Conservation (phyloP, 1,140 invertebrate genomes). For the silkworm (Bombyx mori) region DNA sequence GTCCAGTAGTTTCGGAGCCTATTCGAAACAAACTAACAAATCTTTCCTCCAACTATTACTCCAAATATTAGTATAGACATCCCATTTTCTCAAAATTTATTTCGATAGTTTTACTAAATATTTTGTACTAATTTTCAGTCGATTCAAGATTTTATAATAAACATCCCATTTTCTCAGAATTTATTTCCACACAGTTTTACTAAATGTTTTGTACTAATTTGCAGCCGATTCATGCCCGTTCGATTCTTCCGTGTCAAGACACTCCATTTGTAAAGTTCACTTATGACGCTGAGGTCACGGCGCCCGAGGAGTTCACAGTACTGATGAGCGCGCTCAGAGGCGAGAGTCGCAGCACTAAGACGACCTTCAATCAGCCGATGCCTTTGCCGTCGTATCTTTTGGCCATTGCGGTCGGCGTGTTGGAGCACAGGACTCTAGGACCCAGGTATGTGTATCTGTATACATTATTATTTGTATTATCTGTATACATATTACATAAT, state of each 20-base stretch:
- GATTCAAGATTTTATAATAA: too few relatives aligned
- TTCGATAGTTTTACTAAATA: too few relatives aligned
- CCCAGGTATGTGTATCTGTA: constrained; percentile 65
- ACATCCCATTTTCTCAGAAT: too few relatives aligned
- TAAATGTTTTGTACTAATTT: constrained; percentile 1
- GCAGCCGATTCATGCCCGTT: constrained; percentile 90
- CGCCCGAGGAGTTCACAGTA: constrained; percentile 83
- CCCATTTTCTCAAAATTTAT: too few relatives aligned
- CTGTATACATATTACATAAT: too few relatives aligned
- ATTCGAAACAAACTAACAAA: too few relatives aligned
- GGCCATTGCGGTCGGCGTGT: constrained; percentile 88
- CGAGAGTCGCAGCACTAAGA: constrained; percentile 46
- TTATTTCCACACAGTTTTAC: too few relatives aligned
- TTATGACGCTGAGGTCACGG: constrained; percentile 86
- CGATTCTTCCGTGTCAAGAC: constrained; percentile 94
- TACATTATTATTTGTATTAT: too few relatives aligned
- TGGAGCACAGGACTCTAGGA: constrained; percentile 84
- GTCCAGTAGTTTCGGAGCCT: too few relatives aligned
- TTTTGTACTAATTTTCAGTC: too few relatives aligned
- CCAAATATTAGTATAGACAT: too few relatives aligned
- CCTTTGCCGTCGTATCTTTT: constrained; percentile 85
- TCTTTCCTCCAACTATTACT: too few relatives aligned
- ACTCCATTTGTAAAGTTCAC: constrained; percentile 92
- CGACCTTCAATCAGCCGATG: constrained; percentile 82
- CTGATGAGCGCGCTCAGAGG: constrained; percentile 90